Evolutionary conservation across 2,113 vertebrate species (phyloP), one percentile per base, ranked within the genome.

Genomic region (Xiphias gladius): DNA sequence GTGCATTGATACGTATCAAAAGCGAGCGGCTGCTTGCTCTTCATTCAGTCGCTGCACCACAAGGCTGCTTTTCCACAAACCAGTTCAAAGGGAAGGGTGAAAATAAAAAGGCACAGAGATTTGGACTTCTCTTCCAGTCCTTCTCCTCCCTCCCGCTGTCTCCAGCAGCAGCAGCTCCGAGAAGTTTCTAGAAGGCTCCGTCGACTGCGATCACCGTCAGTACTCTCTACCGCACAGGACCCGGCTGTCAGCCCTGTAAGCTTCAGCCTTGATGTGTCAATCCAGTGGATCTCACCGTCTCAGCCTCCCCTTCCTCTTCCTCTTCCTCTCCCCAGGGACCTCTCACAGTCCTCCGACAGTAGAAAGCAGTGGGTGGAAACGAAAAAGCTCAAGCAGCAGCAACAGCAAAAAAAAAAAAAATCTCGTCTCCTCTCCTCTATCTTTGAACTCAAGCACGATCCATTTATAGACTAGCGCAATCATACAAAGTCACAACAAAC

Each of bases 31-130:
- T 26, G 54, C 54, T 50, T 16, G 24, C 37, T 63, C 32, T 73
- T 48, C 41, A 19, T 50, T 54, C n/a, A 22, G 26, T 24, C 16
- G 64, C 71, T 62, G 69, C 35, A 55, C 78, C 43, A 48, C 54
- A 59, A 73, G 41, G 67, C 65, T 65, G 52, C 73, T 64, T 74
- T 67, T n/a, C 24, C 59, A 79, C 79, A 10, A 66, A 75, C 72
- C n/a, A 20, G 65, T 37, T 68, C 71, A 76, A 59, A 65, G 71
- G 76, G 74, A 83, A 73, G 64, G 78, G 58, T 79, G 70, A 89
- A 91, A 89, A 85, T 82, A 88, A 93, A 46, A 6, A 94, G 93
- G 92, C 94, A 94, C 91, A 87, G 83, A 89, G 70, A 87, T 86
- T 86, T 68, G 77, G 73, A 80, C 54, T 82, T 24, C 68, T 83